These are phyloP conservation scores for Nicator chloris DNA, from an alignment of 2,113 vertebrate species.

Conservation along the genomic window DNA sequence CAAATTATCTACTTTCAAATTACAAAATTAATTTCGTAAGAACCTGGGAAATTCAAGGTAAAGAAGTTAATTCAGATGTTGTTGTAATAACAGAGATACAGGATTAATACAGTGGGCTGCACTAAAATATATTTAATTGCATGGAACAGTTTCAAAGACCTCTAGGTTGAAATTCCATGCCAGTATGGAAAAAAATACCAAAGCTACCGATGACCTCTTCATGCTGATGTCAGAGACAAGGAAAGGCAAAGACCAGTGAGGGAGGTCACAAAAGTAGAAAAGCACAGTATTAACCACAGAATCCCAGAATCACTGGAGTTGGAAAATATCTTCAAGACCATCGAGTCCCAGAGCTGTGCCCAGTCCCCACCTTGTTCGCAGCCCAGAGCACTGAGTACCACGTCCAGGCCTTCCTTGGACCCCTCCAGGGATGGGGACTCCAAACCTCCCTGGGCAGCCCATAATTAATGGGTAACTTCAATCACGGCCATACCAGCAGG, in stretches of 20 bases:
- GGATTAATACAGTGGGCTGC: background rate
- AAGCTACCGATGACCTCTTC: background rate
- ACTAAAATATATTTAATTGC: background rate
- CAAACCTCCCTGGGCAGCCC: background rate
- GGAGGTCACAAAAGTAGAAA: background rate
- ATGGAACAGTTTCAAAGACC: background rate
- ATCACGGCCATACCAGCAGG: background rate
- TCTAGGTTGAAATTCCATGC: background rate
- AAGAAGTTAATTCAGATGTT: background rate
- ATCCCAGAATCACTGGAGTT: background rate
- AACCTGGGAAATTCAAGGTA: background rate
- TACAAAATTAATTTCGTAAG: background rate
- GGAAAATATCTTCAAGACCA: background rate
- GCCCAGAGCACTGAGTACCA: background rate
- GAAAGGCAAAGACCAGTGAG: background rate
- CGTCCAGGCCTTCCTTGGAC: accelerated
- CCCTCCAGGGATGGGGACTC: background rate
- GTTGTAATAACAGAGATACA: background rate
- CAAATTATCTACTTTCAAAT: background rate
- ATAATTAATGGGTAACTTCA: background rate
- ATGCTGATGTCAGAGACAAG: background rate
- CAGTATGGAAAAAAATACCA: background rate
- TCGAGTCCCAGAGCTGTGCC: background rate
- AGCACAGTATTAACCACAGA: background rate
- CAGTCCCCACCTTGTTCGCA: accelerated